phyloP scores from a whole-genome alignment of 2,113 vertebrate genomes.

The Scophthalmus maximus region DNA sequence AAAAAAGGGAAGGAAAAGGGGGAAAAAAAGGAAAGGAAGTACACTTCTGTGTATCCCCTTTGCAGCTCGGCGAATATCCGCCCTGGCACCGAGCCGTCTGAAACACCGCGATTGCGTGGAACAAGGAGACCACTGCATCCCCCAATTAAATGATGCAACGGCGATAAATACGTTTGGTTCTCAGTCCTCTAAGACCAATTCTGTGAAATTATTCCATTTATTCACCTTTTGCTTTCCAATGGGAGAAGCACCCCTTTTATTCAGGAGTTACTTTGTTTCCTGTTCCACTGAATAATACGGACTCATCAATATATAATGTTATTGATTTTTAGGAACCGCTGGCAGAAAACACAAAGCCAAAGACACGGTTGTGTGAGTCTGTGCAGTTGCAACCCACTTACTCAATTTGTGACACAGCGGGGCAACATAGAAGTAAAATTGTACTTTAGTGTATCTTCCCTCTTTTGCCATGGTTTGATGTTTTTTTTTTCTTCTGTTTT shows the following conservation, averaged over 20 bases:
- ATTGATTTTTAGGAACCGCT: slow-evolving; percentile 32
- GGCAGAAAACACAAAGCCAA: slow-evolving; percentile 16
- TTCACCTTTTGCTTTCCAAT: slow-evolving; percentile 13
- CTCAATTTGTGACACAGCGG: slow-evolving; percentile 32
- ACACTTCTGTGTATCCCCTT: slow-evolving; percentile 3
- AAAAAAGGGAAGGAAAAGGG: slow-evolving; percentile 37
- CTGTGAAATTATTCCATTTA: slow-evolving; percentile 33
- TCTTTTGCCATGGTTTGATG: background rate
- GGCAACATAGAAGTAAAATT: slow-evolving; percentile 23
- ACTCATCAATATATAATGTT: slow-evolving; percentile 49
- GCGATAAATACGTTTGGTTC: slow-evolving; percentile 35
- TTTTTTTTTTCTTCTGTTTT: background rate
- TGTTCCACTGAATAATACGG: slow-evolving; percentile 20
- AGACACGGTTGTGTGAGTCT: background rate
- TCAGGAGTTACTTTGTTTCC: slow-evolving; percentile 34
- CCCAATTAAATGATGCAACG: slow-evolving; percentile 54
- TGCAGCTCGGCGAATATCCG: slow-evolving; percentile 43
- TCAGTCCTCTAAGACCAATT: slow-evolving; percentile 24
- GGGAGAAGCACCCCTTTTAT: background rate
- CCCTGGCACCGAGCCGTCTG: slow-evolving; percentile 15
- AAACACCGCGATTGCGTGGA: slow-evolving; percentile 21
- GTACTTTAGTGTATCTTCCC: slow-evolving; percentile 9
- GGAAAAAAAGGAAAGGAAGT: slow-evolving; percentile 6
- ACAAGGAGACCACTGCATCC: slow-evolving; percentile 16
- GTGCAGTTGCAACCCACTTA: slow-evolving; percentile 17